Conservation (phyloP, 2,888 invertebrate genomes). For the Fragum sueziense region DNA sequence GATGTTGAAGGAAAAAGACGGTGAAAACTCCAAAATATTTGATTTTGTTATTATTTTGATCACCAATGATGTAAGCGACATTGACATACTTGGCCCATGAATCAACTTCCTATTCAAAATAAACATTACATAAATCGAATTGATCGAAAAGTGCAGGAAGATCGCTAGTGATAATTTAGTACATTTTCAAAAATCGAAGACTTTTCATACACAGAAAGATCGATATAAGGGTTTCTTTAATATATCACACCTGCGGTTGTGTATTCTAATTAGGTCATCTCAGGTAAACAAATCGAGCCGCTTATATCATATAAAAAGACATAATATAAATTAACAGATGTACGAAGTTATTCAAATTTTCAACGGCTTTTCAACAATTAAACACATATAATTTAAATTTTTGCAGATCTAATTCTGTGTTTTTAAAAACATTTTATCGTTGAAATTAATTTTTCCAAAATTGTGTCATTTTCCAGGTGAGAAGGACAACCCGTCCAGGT, state of each 20-base stretch:
- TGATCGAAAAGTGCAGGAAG: too few species aligned
- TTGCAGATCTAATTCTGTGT: too few species aligned
- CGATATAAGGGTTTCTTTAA: too few species aligned
- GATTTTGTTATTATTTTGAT: not conserved
- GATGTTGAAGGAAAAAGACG: too few species aligned
- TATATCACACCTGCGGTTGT: not conserved
- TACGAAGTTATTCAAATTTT: too few species aligned
- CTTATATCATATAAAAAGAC: conserved; percentile 31
- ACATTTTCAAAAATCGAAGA: too few species aligned
- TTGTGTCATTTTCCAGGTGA: not conserved
- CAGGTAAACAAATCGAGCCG: conserved; percentile 37
- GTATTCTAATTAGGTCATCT: conserved; percentile 45
- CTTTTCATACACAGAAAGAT: too few species aligned
- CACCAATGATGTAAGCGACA: not conserved
- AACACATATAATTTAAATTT: too few species aligned
- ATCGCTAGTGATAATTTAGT: too few species aligned
- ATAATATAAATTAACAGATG: not conserved
- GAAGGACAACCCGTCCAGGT: conserved; percentile 26
- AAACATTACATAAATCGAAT: not conserved
- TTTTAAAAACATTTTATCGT: too few species aligned
- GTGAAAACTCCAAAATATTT: too few species aligned
- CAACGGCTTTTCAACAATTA: too few species aligned
- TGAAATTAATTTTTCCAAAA: not conserved
- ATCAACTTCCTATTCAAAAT: conserved; percentile 1
- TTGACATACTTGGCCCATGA: conserved; percentile 2